Base-by-base conservation (phyloP, 2,888 invertebrate species). In the Zaprionus bogoriensis region DNA sequence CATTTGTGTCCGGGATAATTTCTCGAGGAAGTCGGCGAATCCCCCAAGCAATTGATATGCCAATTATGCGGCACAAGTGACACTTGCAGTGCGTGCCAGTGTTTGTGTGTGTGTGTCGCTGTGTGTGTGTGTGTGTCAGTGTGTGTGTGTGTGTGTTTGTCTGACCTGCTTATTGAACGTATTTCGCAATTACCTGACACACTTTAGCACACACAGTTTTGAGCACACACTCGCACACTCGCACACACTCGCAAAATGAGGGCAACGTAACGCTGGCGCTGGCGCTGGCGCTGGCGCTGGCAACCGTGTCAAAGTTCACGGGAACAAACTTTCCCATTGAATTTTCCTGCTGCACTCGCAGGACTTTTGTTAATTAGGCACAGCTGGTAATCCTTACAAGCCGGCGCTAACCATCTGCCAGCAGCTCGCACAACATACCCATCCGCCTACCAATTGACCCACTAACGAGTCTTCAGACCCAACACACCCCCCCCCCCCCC, bases 81-180 rank as follows among this genome's bases (percentile, higher is more conserved):
- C 71, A 81, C 65, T 67, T 20, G 27, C 45, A 27, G n/a, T 12
- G 36, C 38, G 46, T 22, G 39, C 23, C n/a, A 6, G 22, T 19
- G 22, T 14, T 22, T 25, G 41, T 53, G 50, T 53, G 32, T 42
- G 39, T 54, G 42, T 55, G 52, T 19, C n/a, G 27, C 45, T 22
- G n/a, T 12, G 36, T 30, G 46, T 42, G 36, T 53, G 62, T 30
- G 32, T 28, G 32, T 22, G 39, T 28, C n/a, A 6, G 22, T 19
- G 22, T 14, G 27, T 25, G 41, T 53, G 50, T 53, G 32, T 42
- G 39, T 54, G 42, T 55, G 52, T 19, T 32, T 51, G 41, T 67
- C 50, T 62, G 78, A 80, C 84, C 80, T 80, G 78, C 75, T 80
- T 80, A 80, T 80, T 83, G 80, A 80, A 80, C 78, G 78, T n/a